phyloP scores from a whole-genome alignment of 2,888 invertebrate species.

The Diaphora mendica region DNA sequence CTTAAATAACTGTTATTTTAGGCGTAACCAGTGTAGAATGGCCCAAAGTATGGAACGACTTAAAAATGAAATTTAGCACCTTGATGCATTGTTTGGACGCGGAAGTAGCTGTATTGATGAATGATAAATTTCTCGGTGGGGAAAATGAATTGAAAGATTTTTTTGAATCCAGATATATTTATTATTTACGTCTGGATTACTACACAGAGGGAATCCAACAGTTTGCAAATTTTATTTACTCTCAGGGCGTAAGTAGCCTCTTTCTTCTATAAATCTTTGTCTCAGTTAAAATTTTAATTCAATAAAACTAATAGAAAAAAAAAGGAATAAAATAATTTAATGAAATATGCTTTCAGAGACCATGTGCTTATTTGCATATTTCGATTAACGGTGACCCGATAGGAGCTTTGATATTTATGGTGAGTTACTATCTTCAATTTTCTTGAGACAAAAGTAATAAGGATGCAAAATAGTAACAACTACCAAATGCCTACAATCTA shows the following conservation, averaged over 20 bases:
- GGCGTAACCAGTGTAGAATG: slow-evolving; percentile 78
- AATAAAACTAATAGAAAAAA: no score
- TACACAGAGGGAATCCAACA: slow-evolving; percentile 72
- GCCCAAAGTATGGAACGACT: slow-evolving; percentile 68
- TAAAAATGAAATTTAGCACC: slow-evolving; percentile 77
- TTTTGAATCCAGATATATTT: slow-evolving; percentile 77
- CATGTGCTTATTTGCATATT: slow-evolving; percentile 85
- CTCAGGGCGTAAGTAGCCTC: slow-evolving; percentile 71
- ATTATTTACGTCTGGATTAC: slow-evolving; percentile 78
- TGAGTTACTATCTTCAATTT: slow-evolving; percentile 59
- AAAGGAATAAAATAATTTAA: not conserved
- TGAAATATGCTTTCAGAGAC: slow-evolving; percentile 78
- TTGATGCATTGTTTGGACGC: slow-evolving; percentile 75
- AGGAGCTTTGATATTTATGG: slow-evolving; percentile 87
- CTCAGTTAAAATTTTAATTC: no score
- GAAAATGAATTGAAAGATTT: slow-evolving; percentile 78
- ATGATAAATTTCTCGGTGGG: slow-evolving; percentile 84
- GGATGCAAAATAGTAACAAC: not conserved
- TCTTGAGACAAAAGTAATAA: not conserved
- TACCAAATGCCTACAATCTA: no score
- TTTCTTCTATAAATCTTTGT: not conserved
- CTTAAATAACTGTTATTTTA: slow-evolving; percentile 38
- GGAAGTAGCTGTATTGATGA: slow-evolving; percentile 80
- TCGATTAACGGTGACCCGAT: slow-evolving; percentile 73
- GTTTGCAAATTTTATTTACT: slow-evolving; percentile 74